A percentile compares a stretch with the other conserved stretches of the same genome.
phyloP scores from a whole-genome alignment of 2,797 vertebrate genomes.

The Ibycter americanus region DNA sequence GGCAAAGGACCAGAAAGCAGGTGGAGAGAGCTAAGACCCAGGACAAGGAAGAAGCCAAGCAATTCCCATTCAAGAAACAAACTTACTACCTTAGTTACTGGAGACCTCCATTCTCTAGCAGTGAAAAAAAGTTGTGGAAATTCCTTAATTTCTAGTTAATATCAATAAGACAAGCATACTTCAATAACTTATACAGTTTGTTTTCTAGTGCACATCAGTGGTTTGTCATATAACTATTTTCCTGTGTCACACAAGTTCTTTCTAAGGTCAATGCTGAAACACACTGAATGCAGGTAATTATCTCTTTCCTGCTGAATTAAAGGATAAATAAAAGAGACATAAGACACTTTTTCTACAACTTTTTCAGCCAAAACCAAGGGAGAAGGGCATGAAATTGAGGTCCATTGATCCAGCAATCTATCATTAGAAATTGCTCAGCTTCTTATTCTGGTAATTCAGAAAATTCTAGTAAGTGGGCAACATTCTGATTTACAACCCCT shows the following conservation, averaged over 20 bases:
- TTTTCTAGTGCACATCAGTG: neutral
- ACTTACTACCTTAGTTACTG: neutral
- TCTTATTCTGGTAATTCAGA: neutral
- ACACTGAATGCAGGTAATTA: rapidly evolving
- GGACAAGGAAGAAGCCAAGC: neutral
- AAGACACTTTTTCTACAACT: neutral
- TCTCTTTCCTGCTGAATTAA: neutral
- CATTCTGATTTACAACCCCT: neutral
- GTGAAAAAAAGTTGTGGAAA: neutral
- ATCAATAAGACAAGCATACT: neutral
- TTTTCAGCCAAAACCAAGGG: neutral
- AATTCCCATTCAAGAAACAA: neutral
- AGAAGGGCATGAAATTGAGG: neutral
- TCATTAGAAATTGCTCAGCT: neutral
- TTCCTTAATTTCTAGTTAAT: neutral
- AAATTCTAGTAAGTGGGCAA: neutral
- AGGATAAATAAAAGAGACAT: neutral
- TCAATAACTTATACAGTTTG: neutral
- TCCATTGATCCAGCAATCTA: neutral
- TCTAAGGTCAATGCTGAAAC: neutral
- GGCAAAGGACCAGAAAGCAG: neutral
- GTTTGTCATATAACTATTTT: neutral
- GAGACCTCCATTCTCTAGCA: neutral
- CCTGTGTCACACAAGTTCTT: neutral
- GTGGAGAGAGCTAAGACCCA: neutral